These are phyloP conservation scores for Zapus hudsonius DNA, from an alignment of 2,113 vertebrate genomes.

Conservation along the genomic window DNA sequence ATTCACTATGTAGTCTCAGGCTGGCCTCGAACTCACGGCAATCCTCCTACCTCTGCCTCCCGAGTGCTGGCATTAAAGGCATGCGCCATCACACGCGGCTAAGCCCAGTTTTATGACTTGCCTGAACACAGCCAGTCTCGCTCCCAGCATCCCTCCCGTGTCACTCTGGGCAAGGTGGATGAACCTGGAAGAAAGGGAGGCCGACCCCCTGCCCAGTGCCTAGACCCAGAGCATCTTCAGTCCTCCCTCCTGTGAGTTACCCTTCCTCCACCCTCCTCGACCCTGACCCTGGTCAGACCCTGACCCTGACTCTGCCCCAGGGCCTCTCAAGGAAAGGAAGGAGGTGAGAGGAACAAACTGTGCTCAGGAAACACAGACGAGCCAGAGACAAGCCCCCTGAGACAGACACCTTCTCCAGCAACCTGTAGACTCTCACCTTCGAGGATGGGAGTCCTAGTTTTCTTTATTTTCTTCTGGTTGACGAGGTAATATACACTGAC, in stretches of 20 bases:
- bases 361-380: not conserved
- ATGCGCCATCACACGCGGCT: constrained; percentile 65
- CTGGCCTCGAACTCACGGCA: too few species aligned
- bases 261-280: not conserved
- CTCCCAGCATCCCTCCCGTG: not conserved
- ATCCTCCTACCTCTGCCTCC: too few species aligned
- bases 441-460: not conserved
- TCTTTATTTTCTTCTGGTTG: not conserved
- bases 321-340: not conserved
- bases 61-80: not conserved
- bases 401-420: too few species aligned
- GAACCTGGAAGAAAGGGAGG: not conserved
- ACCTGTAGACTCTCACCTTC: too few species aligned
- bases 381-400: not conserved
- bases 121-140: not conserved
- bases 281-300: too few species aligned
- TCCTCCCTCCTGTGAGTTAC: not conserved
- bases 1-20: too few species aligned
- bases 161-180: constrained; percentile 18
- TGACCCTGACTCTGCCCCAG: not conserved
- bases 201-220: not conserved
- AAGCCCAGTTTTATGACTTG: not conserved
- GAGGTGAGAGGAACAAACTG: not conserved
- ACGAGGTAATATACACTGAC: not conserved
- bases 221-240: not conserved